Evolutionary conservation across 2,797 vertebrate species (phyloP).

Genomic region (Dermochelys coriacea): DNA sequence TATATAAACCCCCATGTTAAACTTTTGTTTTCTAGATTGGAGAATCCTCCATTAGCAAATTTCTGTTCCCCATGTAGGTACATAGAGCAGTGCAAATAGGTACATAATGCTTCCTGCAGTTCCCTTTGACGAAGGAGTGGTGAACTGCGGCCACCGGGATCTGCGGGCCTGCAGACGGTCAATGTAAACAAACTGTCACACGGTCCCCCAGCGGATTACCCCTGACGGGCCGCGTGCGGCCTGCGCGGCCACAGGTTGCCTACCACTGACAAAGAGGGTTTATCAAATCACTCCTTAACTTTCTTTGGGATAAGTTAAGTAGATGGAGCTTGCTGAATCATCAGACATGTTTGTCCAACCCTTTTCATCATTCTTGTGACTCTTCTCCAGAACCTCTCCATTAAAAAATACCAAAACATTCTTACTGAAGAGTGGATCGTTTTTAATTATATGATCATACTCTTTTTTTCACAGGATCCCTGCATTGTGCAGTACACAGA

Average conservation of each 20-base stretch:
- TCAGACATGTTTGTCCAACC: not conserved
- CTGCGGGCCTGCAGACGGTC: too few relatives aligned
- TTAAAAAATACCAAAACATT: not conserved
- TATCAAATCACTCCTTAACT: not conserved
- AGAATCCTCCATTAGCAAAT: fast-evolving
- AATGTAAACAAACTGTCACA: too few relatives aligned
- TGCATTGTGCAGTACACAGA: not conserved
- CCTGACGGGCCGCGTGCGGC: too few relatives aligned
- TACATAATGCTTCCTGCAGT: too few relatives aligned
- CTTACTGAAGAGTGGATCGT: fast-evolving
- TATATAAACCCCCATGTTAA: not conserved
- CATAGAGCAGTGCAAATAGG: not conserved
- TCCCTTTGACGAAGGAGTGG: too few relatives aligned
- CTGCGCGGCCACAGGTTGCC: too few relatives aligned
- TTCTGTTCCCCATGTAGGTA: not conserved
- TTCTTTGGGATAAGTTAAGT: not conserved
- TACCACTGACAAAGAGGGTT: not conserved
- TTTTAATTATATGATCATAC: not conserved
- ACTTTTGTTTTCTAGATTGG: not conserved
- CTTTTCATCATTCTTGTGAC: fast-evolving
- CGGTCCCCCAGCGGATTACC: too few relatives aligned
- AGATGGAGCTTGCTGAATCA: not conserved
- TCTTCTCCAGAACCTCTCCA: fast-evolving
- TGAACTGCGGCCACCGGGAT: too few relatives aligned
- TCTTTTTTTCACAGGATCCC: not conserved